A percentile compares a stretch with the other conserved stretches of the same genome.
phyloP scores from a whole-genome alignment of 2,113 vertebrate species.

The Microcebus jonahi region DNA sequence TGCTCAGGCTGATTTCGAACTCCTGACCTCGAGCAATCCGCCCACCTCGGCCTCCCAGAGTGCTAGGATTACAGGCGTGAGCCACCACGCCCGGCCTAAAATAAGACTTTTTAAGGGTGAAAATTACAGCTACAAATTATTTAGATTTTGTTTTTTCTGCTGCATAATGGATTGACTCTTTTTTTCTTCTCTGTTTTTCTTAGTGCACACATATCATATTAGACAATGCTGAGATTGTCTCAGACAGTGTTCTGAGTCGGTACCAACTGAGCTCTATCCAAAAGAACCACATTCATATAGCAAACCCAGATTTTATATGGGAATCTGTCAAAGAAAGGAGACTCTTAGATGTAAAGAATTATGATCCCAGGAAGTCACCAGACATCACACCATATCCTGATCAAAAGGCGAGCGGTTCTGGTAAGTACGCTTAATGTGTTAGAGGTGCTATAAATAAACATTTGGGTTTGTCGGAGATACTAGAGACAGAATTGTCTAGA shows the following conservation, averaged over 20 bases:
- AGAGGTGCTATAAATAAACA: background rate
- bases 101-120: background rate
- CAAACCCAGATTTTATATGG: conserved; percentile 86
- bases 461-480: background rate
- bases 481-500: background rate
- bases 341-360: conserved; percentile 79
- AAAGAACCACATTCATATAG: conserved; percentile 85
- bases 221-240: conserved; percentile 63
- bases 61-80: too few relatives aligned
- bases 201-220: conserved; percentile 90
- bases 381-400: background rate
- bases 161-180: background rate
- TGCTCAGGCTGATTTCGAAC: too few relatives aligned
- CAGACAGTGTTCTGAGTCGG: conserved; percentile 80
- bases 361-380: background rate
- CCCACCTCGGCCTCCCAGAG: too few relatives aligned
- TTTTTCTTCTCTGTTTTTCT: conserved; percentile 51
- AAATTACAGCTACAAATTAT: background rate
- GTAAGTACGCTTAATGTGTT: conserved; percentile 52
- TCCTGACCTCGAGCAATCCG: too few relatives aligned
- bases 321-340: conserved; percentile 83
- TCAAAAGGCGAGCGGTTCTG: background rate
- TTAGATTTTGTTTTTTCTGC: background rate
- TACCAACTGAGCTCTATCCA: conserved; percentile 81
- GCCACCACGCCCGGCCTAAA: too few relatives aligned